These are phyloP conservation scores for Echinometra lucunter DNA, from an alignment of 53 echinoderm and acorn worm species.

Conservation along the genomic window DNA sequence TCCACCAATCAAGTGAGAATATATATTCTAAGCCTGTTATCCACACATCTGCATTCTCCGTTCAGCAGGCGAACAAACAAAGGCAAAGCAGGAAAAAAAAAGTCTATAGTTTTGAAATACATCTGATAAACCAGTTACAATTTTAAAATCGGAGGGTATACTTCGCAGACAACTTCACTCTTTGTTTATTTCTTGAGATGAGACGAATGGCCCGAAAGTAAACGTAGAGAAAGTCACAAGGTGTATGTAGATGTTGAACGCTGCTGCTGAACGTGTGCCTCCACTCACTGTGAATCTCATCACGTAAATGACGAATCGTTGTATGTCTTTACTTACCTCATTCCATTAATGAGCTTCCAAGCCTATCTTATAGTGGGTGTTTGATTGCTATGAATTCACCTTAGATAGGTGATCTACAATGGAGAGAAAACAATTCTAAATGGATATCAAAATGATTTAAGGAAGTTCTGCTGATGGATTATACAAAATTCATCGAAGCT, in stretches of 20 bases:
- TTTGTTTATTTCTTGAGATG: neutral
- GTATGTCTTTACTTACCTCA: neutral
- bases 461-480: no score
- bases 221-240: neutral
- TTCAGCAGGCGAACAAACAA: neutral
- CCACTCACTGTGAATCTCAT: neutral
- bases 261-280: neutral
- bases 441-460: no score
- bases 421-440: neutral
- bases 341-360: constrained; percentile 3
- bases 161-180: neutral
- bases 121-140: neutral
- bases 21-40: neutral
- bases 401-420: neutral
- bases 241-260: neutral
- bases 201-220: neutral
- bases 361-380: neutral
- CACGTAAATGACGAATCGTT: constrained; percentile 8
- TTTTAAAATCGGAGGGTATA: neutral
- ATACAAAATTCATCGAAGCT: no score
- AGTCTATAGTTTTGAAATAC: neutral
- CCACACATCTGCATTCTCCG: neutral
- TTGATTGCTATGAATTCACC: neutral
- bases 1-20: neutral
- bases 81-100: neutral